Base-by-base conservation (phyloP, 2,888 invertebrate species). In the Hypomecis atomaria region DNA sequence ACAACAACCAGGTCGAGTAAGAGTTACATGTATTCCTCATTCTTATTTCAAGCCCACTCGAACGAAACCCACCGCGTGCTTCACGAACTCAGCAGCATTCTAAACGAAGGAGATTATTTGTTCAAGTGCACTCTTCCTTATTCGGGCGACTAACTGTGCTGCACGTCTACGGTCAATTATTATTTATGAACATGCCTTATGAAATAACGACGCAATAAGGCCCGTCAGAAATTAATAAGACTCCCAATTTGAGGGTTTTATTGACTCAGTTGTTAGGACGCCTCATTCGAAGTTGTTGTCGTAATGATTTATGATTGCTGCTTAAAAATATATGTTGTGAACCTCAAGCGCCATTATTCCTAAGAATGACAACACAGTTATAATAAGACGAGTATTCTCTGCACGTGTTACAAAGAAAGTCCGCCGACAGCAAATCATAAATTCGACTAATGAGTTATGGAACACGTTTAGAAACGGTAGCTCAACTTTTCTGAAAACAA, bases 91-190 rank as follows among this genome's bases (percentile, higher is more conserved):
- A 78, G 78, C 75, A 76, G 76, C 76, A 74, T 75, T 76, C 71
- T 77, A 79, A 79, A 76, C 77, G 73, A 77, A 78, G 74, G 72
- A 79, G 80, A 81, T 84, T 86, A 85, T 86, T 87, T 85, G 84
- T 86, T 86, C 87, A 88, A 89, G 86, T 88, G 86, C 82, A 82
- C 78, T 85, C 86, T 86, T 87, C 87, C 87, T 87, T 85, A 84
- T 76, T 77, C 75, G 75, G 75, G 53, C 67, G 70, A 67, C 75
- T 75, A 78, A 76, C 75, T 76, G 72, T 73, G 71, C 69, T 72
- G 71, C 66, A 71, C 72, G 75, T 74, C 76, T 76, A 73, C 72
- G 66, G 65, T 70, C 72, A 72, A 72, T 72, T 72, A 72, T 70
- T 72, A 68, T 69, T 64, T 68, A 70, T 67, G 69, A 65, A 67